These are phyloP conservation scores for Lucifuga dentata DNA, from an alignment of 2,113 vertebrate genomes.

Conservation along the genomic window DNA sequence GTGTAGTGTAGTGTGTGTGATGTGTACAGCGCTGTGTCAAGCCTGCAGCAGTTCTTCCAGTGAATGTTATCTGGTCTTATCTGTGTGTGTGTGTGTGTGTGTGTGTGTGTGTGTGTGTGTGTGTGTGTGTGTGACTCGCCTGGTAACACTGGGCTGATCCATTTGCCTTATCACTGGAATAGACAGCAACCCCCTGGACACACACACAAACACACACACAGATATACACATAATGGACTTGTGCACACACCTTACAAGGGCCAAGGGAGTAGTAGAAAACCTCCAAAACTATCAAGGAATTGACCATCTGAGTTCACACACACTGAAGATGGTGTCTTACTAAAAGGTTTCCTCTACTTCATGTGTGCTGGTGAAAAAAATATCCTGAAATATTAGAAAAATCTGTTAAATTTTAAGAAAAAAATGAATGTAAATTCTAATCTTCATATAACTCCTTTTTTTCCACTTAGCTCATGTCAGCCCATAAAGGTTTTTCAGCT, in stretches of 20 bases:
- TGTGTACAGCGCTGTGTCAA: conserved; percentile 44
- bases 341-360: conserved; percentile 31
- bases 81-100: conserved; percentile 77
- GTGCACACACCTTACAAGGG: conserved; percentile 16
- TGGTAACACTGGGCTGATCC: conserved; percentile 77
- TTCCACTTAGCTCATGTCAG: no score
- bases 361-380: no score
- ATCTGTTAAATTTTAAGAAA: no score
- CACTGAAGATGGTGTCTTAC: conserved; percentile 8
- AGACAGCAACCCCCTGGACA: conserved; percentile 63
- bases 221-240: conserved; percentile 17
- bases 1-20: conserved; percentile 22
- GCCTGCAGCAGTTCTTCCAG: conserved; percentile 73
- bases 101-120: no score
- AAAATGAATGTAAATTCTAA: no score
- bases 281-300: conserved; percentile 22
- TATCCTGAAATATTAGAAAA: no score
- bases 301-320: conserved; percentile 1
- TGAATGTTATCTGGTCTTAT: conserved; percentile 84
- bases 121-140: conserved; percentile 78
- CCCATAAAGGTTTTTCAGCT: no score
- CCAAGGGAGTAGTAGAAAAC: conserved; percentile 9
- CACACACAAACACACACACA: conserved; percentile 19
- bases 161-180: conserved; percentile 72
- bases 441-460: no score